These are phyloP conservation scores for Acleris emargana DNA, from an alignment of 2,888 invertebrate species.

Conservation along the genomic window DNA sequence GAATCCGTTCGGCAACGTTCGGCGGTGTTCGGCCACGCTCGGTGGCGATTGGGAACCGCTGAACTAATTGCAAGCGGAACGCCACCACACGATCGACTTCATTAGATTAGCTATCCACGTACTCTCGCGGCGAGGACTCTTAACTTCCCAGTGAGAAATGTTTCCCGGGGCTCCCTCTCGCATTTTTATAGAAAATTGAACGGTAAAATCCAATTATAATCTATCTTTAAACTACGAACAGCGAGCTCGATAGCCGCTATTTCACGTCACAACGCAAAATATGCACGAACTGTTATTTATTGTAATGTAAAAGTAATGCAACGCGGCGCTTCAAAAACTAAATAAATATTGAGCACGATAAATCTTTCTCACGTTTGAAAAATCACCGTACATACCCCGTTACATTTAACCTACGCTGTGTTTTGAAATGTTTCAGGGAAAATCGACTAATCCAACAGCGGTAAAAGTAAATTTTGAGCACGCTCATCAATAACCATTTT, in stretches of 20 bases:
- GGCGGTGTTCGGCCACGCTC: conserved; percentile 44
- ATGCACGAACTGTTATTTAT: conserved; percentile 20
- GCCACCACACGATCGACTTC: conserved; percentile 53
- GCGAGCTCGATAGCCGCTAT: background rate
- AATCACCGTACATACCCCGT: conserved; percentile 25
- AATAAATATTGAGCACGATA: conserved; percentile 27
- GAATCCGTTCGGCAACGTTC: conserved; percentile 37
- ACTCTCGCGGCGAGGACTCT: conserved; percentile 37
- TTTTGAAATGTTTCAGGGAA: conserved; percentile 31
- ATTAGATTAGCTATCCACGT: conserved; percentile 55
- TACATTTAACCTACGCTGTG: conserved; percentile 32
- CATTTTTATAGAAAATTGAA: conserved; percentile 34
- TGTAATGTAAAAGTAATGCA: conserved; percentile 30
- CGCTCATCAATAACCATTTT: conserved; percentile 77
- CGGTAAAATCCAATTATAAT: conserved; percentile 13
- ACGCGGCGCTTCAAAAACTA: conserved; percentile 26
- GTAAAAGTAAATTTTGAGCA: conserved; percentile 71
- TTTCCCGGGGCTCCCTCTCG: conserved; percentile 27
- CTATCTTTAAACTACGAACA: conserved; percentile 15
- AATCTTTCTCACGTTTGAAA: conserved; percentile 32
- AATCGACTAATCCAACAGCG: conserved; percentile 64
- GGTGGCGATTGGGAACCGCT: conserved; percentile 46
- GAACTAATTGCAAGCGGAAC: conserved; percentile 65
- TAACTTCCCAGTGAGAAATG: conserved; percentile 29
- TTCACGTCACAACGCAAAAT: background rate